A percentile compares a stretch with the other conserved stretches of the same genome.
phyloP scores from a whole-genome alignment of 2,888 invertebrate genomes.

The Neria commutata region DNA sequence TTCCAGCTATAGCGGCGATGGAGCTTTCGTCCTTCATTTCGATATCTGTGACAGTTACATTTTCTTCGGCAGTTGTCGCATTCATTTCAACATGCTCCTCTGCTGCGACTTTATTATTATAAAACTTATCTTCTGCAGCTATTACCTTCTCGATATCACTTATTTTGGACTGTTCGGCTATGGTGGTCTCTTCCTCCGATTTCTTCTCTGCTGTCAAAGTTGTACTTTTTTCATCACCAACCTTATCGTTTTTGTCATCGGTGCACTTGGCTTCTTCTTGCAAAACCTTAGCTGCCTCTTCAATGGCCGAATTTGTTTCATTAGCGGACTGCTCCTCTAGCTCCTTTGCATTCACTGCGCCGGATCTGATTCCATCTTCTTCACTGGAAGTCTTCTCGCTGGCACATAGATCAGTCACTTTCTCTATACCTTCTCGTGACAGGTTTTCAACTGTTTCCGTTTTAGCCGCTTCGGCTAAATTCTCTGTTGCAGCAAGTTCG shows the following conservation, averaged over 20 bases:
- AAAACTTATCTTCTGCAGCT: not conserved
- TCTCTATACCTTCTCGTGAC: conserved; percentile 24
- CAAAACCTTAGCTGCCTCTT: conserved; percentile 25
- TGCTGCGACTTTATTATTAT: not conserved
- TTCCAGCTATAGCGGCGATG: conserved; percentile 4
- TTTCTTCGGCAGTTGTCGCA: conserved; percentile 21
- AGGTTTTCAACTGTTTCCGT: conserved; percentile 25
- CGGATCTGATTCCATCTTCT: no score
- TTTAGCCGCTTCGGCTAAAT: conserved; percentile 20
- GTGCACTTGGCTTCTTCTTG: conserved; percentile 20
- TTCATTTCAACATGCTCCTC: not conserved
- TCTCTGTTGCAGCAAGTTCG: conserved; percentile 21
- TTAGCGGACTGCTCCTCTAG: not conserved
- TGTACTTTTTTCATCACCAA: not conserved
- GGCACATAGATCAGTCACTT: conserved; percentile 29
- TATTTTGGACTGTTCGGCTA: conserved; percentile 31
- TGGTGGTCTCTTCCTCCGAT: conserved; percentile 33
- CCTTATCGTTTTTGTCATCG: conserved; percentile 41
- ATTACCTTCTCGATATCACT: not conserved
- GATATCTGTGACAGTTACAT: conserved; percentile 22
- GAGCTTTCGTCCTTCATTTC: conserved; percentile 18
- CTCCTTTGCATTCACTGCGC: conserved; percentile 1
- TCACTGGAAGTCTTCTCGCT: no score
- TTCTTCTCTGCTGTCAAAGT: conserved; percentile 3
- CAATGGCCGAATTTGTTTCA: conserved; percentile 2